A percentile compares a stretch with the other conserved stretches of the same genome.
Evolutionary conservation across 92 coral and sea anemone genomes (phyloP).

Genomic region (Galaxea fascicularis): DNA sequence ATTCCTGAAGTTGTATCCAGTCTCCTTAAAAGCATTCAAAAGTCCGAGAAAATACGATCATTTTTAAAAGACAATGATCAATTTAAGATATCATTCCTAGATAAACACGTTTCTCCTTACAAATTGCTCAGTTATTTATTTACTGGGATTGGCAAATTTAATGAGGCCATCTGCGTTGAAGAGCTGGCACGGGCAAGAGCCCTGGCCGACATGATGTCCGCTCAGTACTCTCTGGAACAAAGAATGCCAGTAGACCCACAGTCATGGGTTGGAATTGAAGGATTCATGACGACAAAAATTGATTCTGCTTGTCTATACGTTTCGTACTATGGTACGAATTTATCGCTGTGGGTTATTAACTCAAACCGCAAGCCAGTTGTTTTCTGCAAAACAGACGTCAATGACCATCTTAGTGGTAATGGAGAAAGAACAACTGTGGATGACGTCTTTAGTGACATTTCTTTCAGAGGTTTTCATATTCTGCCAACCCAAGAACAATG

Average conservation of each 20-base stretch:
- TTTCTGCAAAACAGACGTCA: neutral
- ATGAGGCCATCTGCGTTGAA: neutral
- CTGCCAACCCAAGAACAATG: neutral
- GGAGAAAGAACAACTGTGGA: neutral
- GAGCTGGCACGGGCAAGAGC: conserved; percentile 4
- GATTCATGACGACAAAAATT: neutral
- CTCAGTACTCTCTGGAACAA: neutral
- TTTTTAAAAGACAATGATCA: neutral
- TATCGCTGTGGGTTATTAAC: neutral
- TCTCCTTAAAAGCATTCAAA: neutral
- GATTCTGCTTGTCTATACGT: neutral
- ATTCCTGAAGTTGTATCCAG: neutral
- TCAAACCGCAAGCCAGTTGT: neutral
- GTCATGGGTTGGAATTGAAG: neutral
- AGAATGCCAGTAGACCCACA: neutral
- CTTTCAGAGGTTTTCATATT: neutral
- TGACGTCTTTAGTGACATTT: neutral
- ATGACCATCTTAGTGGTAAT: neutral
- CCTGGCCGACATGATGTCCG: neutral
- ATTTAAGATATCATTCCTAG: neutral
- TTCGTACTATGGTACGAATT: neutral
- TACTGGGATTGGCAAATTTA: neutral
- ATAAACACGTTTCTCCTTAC: neutral
- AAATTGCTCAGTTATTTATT: neutral
- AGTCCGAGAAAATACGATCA: neutral